Conservation (phyloP, 1,140 invertebrate genomes). For the Nasonia giraulti region DNA sequence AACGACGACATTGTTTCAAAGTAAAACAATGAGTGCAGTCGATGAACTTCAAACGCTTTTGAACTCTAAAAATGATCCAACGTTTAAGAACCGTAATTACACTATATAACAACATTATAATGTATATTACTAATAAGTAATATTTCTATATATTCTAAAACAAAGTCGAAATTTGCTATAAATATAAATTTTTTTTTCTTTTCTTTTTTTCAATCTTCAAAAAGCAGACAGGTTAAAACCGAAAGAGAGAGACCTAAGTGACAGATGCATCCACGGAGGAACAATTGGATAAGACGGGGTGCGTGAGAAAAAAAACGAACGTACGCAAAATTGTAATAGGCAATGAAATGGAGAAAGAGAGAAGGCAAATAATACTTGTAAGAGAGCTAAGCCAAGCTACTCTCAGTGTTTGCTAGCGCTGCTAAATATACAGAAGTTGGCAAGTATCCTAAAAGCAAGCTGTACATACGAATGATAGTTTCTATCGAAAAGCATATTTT, state of each 20-base stretch:
- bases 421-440: conserved; percentile 54
- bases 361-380: conserved; percentile 50
- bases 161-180: neutral
- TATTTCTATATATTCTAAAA: neutral
- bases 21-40: neutral
- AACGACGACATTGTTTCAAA: neutral
- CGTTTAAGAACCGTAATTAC: neutral
- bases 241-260: conserved; percentile 44
- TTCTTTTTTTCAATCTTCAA: conserved; percentile 22
- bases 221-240: conserved; percentile 34
- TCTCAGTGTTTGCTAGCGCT: conserved; percentile 66
- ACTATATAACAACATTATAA: neutral
- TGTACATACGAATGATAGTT: conserved; percentile 4
- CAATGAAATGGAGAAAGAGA: conserved; percentile 37
- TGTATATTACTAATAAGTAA: neutral
- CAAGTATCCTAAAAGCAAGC: conserved; percentile 3
- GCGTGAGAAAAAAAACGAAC: neutral
- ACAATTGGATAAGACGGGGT: conserved; percentile 29
- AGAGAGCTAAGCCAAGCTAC: conserved; percentile 68
- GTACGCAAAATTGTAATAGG: conserved; percentile 45
- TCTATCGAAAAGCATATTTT: neutral
- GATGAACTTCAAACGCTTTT: neutral
- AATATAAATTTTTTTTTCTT: conserved; percentile 35
- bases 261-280: conserved; percentile 37
- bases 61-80: neutral